Evolutionary conservation across 2,888 invertebrate genomes (phyloP).

Genomic region (Brachypterus glaber): DNA sequence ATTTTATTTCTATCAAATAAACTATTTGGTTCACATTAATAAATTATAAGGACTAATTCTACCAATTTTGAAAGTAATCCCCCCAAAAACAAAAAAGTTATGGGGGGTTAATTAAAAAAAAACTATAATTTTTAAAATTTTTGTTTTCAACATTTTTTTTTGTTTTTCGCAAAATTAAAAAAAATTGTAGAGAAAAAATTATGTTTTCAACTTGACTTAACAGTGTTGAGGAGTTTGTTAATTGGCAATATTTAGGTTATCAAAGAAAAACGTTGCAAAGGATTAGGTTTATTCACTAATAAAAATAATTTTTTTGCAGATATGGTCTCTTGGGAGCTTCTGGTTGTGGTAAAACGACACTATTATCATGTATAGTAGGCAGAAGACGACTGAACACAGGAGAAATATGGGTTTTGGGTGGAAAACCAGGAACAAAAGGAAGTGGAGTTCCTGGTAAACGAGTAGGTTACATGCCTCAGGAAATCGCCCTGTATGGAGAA

Average conservation of each 20-base stretch:
- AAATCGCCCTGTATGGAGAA: constrained; percentile 83
- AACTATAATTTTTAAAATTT: too few species aligned
- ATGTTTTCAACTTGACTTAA: constrained; percentile 1
- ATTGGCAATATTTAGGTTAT: too few species aligned
- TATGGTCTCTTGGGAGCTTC: constrained; percentile 91
- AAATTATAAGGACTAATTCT: too few species aligned
- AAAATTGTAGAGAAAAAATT: too few species aligned
- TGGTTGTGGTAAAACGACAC: constrained; percentile 94
- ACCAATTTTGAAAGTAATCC: too few species aligned
- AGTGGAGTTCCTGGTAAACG: constrained; percentile 86
- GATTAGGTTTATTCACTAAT: too few species aligned
- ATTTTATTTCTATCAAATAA: too few species aligned
- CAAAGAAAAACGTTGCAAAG: too few species aligned
- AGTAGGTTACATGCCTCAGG: constrained; percentile 96
- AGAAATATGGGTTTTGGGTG: constrained; percentile 82
- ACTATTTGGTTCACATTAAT: too few species aligned
- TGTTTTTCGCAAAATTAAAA: neutral
- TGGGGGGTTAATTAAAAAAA: too few species aligned
- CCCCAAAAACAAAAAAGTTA: too few species aligned
- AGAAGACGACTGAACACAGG: constrained; percentile 76
- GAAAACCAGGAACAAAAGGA: constrained; percentile 79
- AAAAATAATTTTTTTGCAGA: constrained; percentile 49
- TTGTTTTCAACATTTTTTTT: too few species aligned
- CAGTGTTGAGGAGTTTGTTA: neutral
- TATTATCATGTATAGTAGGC: constrained; percentile 87